These are phyloP conservation scores for Zaprionus gabonicus DNA, from an alignment of 1,140 invertebrate genomes.

Conservation along the genomic window DNA sequence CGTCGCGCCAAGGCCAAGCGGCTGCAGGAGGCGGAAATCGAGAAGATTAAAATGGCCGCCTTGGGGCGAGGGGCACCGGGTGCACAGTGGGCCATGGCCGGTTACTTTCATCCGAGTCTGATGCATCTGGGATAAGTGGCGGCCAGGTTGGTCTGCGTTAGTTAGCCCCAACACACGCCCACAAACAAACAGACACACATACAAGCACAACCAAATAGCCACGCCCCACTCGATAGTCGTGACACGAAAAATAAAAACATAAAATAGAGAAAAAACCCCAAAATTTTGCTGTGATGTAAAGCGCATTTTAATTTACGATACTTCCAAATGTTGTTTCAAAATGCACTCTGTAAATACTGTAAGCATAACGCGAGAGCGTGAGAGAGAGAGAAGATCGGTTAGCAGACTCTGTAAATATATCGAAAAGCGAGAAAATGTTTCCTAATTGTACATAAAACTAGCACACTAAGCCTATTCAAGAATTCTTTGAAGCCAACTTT, in stretches of 20 bases:
- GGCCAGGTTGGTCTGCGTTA: conserved; percentile 66
- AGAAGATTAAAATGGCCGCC: conserved; percentile 93
- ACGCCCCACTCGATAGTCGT: conserved; percentile 23
- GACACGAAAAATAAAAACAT: conserved; percentile 19
- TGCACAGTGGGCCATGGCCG: conserved; percentile 83
- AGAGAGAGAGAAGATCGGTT: conserved; percentile 15
- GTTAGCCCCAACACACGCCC: conserved; percentile 7
- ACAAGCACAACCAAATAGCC: conserved; percentile 60
- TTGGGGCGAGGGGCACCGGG: conserved; percentile 85
- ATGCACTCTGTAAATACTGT: conserved; percentile 80
- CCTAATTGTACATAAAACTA: conserved; percentile 76
- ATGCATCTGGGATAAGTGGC: conserved; percentile 84
- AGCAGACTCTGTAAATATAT: conserved; percentile 66
- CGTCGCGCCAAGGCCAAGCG: conserved; percentile 97
- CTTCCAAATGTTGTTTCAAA: conserved; percentile 74
- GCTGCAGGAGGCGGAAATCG: conserved; percentile 96
- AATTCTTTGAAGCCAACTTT: conserved; percentile 48
- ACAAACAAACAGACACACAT: conserved; percentile 24
- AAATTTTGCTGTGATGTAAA: conserved; percentile 84
- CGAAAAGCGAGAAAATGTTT: conserved; percentile 61
- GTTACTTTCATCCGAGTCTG: conserved; percentile 84
- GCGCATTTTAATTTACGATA: conserved; percentile 82
- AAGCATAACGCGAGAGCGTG: conserved; percentile 41
- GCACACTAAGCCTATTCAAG: conserved; percentile 41
- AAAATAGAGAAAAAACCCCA: conserved; percentile 52